These are phyloP conservation scores for Melierax canorus DNA, from an alignment of 2,113 vertebrate species.

Conservation along the genomic window DNA sequence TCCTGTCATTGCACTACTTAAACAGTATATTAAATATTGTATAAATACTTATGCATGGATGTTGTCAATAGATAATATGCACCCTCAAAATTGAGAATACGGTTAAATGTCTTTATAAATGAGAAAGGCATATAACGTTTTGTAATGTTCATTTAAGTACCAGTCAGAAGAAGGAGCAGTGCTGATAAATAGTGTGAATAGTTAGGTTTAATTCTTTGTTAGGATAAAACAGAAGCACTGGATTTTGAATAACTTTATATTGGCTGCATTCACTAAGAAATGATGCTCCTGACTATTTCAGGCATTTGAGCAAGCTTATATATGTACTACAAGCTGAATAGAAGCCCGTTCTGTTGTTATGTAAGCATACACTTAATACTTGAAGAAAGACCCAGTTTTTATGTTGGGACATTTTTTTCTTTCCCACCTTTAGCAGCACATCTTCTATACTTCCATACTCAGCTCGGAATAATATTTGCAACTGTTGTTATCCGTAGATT, in stretches of 20 bases:
- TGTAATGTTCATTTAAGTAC: background rate
- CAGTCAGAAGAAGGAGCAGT: background rate
- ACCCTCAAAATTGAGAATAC: background rate
- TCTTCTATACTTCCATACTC: background rate
- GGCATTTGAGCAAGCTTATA: background rate
- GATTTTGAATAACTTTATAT: background rate
- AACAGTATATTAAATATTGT: background rate
- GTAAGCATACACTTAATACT: background rate
- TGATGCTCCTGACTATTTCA: background rate
- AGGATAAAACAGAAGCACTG: background rate
- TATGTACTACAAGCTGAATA: background rate
- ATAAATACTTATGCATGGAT: background rate
- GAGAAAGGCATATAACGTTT: background rate
- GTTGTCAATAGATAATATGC: background rate
- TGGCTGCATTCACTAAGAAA: background rate
- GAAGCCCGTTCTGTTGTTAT: background rate
- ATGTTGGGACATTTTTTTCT: background rate
- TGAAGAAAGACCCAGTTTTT: background rate
- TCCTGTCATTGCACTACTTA: background rate
- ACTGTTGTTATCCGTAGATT: background rate
- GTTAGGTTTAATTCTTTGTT: background rate
- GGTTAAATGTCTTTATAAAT: background rate
- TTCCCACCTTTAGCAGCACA: background rate
- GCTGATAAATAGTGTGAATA: background rate
- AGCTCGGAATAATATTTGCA: background rate